These are phyloP conservation scores for Thecocarcelia acutangulata DNA, from an alignment of 2,888 invertebrate species.

Conservation along the genomic window DNA sequence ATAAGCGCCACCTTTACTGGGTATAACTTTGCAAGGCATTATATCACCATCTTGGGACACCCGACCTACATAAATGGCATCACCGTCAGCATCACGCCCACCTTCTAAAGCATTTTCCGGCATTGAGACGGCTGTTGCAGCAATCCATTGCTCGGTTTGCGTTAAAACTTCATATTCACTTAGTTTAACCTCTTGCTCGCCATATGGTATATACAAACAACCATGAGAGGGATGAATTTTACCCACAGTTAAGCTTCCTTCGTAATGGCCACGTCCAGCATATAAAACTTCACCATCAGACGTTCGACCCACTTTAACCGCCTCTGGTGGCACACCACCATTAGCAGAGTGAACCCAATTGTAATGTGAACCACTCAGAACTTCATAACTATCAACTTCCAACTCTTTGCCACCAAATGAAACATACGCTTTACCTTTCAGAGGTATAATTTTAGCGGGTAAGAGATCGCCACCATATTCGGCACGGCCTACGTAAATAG, in stretches of 20 bases:
- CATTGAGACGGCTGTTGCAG: conserved; percentile 72
- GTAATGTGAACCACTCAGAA: conserved; percentile 85
- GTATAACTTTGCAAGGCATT: conserved; percentile 84
- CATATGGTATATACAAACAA: conserved; percentile 82
- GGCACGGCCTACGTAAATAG: conserved; percentile 88
- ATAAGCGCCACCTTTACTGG: conserved; percentile 83
- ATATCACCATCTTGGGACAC: conserved; percentile 78
- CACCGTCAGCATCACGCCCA: conserved; percentile 75
- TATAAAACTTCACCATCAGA: conserved; percentile 86
- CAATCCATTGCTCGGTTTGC: conserved; percentile 74
- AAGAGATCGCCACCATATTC: conserved; percentile 85
- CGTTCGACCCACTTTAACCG: conserved; percentile 85
- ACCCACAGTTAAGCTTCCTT: conserved; percentile 87
- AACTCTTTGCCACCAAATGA: conserved; percentile 85
- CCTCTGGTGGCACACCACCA: conserved; percentile 85
- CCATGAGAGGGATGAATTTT: conserved; percentile 84
- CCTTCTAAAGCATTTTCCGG: conserved; percentile 75
- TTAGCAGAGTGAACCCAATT: conserved; percentile 85
- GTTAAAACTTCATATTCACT: conserved; percentile 81
- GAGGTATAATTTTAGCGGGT: conserved; percentile 85
- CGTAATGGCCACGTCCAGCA: conserved; percentile 86
- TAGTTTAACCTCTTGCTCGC: conserved; percentile 80
- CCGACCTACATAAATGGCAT: conserved; percentile 75
- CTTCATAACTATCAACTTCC: conserved; percentile 85
- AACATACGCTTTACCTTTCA: conserved; percentile 85